Percentiles rank a stretch among this genome's conserved stretches.
Conservation (phyloP, 2,113 vertebrate species). For the Acrocephalus kingi region DNA sequence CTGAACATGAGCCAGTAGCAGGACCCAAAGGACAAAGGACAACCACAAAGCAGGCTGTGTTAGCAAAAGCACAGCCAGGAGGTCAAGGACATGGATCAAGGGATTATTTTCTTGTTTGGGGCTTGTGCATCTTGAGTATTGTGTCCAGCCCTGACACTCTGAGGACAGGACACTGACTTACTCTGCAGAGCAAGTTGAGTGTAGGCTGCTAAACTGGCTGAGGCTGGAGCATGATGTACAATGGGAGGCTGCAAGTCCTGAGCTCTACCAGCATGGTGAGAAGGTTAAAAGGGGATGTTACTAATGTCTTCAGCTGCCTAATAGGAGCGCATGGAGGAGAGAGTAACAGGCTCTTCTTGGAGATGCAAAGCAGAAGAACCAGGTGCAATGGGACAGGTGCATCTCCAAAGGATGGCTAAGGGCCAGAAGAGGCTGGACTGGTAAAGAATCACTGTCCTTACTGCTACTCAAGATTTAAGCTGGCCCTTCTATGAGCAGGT, state of each 20-base stretch:
- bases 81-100: not conserved
- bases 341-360: not conserved
- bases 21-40: not conserved
- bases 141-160: not conserved
- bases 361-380: not conserved
- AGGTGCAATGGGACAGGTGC: not conserved
- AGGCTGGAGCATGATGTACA: not conserved
- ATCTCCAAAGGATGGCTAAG: not conserved
- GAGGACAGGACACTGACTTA: not conserved
- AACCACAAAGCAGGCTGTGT: not conserved
- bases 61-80: not conserved
- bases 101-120: not conserved
- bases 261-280: rapidly evolving
- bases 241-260: not conserved
- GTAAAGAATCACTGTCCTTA: not conserved
- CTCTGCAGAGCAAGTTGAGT: not conserved
- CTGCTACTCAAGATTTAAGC: not conserved
- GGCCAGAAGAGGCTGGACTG: not conserved
- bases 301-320: not conserved
- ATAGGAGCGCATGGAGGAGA: not conserved
- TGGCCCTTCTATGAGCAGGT: not conserved
- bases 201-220: not conserved
- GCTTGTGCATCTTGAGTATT: not conserved
- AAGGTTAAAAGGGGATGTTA: not conserved
- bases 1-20: not conserved